phyloP scores from a whole-genome alignment of 2,113 vertebrate species.

The Colinus virginianus region DNA sequence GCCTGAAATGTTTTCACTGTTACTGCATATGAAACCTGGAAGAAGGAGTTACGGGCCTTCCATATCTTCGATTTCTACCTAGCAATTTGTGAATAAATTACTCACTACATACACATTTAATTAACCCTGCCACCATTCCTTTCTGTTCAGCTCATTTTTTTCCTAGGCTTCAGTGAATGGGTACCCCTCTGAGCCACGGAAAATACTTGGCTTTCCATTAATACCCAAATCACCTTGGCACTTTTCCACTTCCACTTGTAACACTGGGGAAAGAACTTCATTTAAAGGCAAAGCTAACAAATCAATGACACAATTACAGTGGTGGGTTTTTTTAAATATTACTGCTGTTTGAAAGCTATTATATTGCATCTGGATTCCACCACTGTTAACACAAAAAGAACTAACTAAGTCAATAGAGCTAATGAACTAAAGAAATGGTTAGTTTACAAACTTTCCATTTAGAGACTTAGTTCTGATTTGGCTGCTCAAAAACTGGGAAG shows the following conservation, averaged over 20 bases:
- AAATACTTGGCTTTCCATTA: neutral
- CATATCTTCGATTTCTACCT: neutral
- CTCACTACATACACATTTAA: neutral
- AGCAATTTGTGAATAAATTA: neutral
- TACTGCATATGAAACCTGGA: neutral
- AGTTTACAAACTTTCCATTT: neutral
- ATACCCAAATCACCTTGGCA: neutral
- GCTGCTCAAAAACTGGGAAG: neutral
- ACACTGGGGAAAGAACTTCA: neutral
- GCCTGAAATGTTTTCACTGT: neutral
- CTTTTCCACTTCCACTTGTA: neutral
- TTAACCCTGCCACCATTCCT: neutral
- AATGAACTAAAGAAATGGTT: neutral
- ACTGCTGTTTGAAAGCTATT: neutral
- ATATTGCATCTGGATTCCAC: neutral
- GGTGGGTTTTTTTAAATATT: neutral
- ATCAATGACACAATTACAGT: neutral
- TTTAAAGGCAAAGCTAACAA: neutral
- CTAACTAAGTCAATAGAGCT: neutral
- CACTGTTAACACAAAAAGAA: neutral
- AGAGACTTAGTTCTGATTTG: neutral
- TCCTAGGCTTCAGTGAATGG: neutral
- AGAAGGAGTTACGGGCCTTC: neutral
- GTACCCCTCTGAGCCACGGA: neutral
- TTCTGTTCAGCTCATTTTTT: neutral